Evolutionary conservation across 2,113 vertebrate species (phyloP).

Genomic region (Neolamprologus tretocephalus): DNA sequence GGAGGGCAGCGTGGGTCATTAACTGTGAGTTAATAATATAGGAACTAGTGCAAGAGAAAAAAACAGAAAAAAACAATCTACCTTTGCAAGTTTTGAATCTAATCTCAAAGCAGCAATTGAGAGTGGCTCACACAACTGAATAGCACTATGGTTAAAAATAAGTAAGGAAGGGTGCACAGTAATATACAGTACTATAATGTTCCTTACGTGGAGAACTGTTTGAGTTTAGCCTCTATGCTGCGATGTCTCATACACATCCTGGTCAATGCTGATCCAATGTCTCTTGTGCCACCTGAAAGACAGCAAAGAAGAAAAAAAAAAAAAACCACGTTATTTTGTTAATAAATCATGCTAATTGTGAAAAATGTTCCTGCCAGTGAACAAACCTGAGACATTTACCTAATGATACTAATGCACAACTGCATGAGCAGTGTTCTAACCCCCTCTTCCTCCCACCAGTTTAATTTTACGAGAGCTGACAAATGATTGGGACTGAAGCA

Average conservation of each 20-base stretch:
- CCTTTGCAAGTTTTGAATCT: neutral
- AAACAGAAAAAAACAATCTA: neutral
- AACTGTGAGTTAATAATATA: neutral
- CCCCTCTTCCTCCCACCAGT: neutral
- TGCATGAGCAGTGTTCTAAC: neutral
- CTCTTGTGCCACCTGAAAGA: slow-evolving; percentile 85
- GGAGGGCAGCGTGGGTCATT: neutral
- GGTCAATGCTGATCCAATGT: slow-evolving; percentile 92
- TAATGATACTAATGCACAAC: neutral
- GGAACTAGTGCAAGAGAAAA: neutral
- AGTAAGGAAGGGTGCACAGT: neutral
- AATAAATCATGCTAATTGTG: neutral
- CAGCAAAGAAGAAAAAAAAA: neutral
- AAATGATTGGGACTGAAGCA: neutral
- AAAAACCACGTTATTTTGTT: neutral
- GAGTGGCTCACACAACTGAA: neutral
- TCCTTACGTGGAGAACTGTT: slow-evolving; percentile 91
- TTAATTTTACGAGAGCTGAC: neutral
- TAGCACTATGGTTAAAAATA: neutral
- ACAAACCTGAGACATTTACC: neutral
- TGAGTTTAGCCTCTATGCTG: slow-evolving; percentile 94
- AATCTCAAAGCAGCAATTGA: neutral
- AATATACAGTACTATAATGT: neutral
- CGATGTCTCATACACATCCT: slow-evolving; percentile 98
- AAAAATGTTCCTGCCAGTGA: neutral